Base-by-base conservation (phyloP, 2,888 invertebrate genomes). In the Dasypogon diadema region DNA sequence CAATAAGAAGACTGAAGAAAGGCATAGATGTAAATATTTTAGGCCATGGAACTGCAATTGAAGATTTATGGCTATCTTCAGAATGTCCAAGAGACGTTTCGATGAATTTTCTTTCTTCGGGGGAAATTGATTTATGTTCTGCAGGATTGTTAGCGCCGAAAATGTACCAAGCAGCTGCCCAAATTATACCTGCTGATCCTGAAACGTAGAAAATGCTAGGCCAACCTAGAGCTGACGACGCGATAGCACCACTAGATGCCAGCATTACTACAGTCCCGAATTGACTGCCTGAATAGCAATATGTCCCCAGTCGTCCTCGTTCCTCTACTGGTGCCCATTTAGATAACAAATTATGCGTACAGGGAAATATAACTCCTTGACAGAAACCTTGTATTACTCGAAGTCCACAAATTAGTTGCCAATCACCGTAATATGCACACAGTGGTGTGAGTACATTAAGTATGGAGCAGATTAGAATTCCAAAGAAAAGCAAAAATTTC, bases 191-290 rank as follows among this genome's bases (percentile, higher is more conserved):
- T 0, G 90, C 82, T 4, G 87, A 87, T 0, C 93, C 94, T 80
- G 92, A 92, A 1, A 90, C 84, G 82, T 94, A 95, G 84, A 94
- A 94, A 75, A 92, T 91, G 5, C 91, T 89, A 0, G 92, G 91
- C 95, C 95, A 95, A 0, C 94, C 94, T 81, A 90, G 87, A 0
- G 85, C 80, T 0, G 91, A 90, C 0, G 90, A 90, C 0, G 93
- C 88, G 54, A 96, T 87, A 2, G 90, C 86, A 0, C 95, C 95
- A n/a, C 93, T 91, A 21, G 91, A 85, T 12, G 92, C 89, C 81
- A 94, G 84, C 80, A 93, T 91, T 0, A 94, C 82, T 0, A 94
- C 92, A 8, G 93, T 93, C 5, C 96, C 96, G 10, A 94, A 88
- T 82, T 93, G 93, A 8, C 91, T 90, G 60, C 95, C 95, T 63